A percentile compares a stretch with the other conserved stretches of the same genome.
phyloP scores from a whole-genome alignment of 2,888 invertebrate genomes.

The Liopterus haemorrhoidalis region DNA sequence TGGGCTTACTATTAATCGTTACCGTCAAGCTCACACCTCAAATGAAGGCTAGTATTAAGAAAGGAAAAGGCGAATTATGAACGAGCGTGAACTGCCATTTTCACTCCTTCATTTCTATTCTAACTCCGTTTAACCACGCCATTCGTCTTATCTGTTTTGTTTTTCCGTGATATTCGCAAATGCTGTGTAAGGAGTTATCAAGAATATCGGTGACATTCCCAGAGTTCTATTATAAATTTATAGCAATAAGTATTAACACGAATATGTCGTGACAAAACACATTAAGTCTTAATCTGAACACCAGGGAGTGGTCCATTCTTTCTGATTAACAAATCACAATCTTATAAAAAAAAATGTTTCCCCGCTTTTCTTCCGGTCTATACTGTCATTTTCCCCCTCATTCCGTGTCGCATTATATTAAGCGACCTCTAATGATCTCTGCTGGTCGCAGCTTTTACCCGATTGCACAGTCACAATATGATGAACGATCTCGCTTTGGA shows the following conservation, averaged over 20 bases:
- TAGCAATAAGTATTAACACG: constrained; percentile 23
- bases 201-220: no score
- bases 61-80: no score
- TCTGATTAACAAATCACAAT: constrained; percentile 45
- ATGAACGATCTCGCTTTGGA: constrained; percentile 31
- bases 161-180: no score
- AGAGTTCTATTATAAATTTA: no score
- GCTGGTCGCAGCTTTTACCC: constrained; percentile 43
- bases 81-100: no score
- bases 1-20: no score
- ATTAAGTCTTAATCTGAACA: constrained; percentile 42
- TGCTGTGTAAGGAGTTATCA: no score
- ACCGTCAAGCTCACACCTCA: no score
- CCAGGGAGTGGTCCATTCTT: constrained; percentile 43
- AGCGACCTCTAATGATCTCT: constrained; percentile 37
- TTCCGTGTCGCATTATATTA: constrained; percentile 44
- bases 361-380: constrained; percentile 42
- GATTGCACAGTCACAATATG: constrained; percentile 43
- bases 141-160: no score
- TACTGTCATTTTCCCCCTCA: constrained; percentile 41
- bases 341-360: constrained; percentile 42
- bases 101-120: no score
- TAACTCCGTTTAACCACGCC: no score
- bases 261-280: constrained; percentile 43
- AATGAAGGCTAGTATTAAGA: no score